Base-by-base conservation (phyloP, 1,140 invertebrate genomes). In the Lanistes nyassanus region DNA sequence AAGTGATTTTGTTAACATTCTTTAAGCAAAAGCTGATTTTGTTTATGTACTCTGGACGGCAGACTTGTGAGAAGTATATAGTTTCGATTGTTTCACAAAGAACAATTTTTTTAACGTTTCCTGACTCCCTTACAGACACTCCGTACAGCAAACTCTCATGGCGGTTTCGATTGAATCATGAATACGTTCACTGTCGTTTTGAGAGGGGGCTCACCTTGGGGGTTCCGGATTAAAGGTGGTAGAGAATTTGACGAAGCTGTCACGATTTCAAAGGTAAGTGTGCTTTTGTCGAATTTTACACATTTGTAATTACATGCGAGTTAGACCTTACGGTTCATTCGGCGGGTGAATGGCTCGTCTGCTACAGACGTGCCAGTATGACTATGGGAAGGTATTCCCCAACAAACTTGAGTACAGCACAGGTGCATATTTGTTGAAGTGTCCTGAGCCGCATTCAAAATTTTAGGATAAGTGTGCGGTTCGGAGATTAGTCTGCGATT, bases 141-240 rank as follows among this genome's bases (percentile, higher is more conserved):
- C 19, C 42, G 42, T 6, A 6, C 42, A 47, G 42, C 42, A 9
- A 29, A 75, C 60, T 72, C 81, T 82, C 62, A 86, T 87, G 83
- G 86, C 84, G 83, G 83, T 86, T 84, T 85, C 79, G 81, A 81
- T 78, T 70, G 81, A 77, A 78, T 79, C 77, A 84, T 81, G 80
- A 87, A 82, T 82, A 78, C 82, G 79, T 87, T 83, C 80, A 82
- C 81, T 69, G 84, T 87, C 75, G 77, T 83, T 86, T 91, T 97
- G 78, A 92, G 92, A 83, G 95, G 95, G 79, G 95, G 95, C 65
- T 93, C 94, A 84, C 95, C 95, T 74, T 96, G 95, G 95, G 95
- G 95, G 81, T 96, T 97, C 90, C 92, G 95, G 68, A 94, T 96
- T 93, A 93, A 94, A 87, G 95, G 87, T 77, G 87, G 87, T 60